These are phyloP conservation scores for Sinella curviseta DNA, from an alignment of 1,140 invertebrate species.

Conservation along the genomic window DNA sequence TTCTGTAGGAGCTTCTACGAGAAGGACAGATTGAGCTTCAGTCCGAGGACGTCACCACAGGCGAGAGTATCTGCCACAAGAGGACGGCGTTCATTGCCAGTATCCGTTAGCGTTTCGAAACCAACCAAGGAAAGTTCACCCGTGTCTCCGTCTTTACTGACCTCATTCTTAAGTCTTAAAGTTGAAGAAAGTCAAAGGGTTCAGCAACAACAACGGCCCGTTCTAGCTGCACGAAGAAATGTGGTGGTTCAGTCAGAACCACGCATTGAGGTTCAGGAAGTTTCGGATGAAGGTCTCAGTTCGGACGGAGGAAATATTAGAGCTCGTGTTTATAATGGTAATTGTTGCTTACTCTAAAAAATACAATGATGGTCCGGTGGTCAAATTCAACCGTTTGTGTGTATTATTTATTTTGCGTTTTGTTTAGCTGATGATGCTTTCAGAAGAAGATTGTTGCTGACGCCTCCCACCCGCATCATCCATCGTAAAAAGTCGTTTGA, in stretches of 20 bases:
- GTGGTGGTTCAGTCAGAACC: no score
- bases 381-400: no score
- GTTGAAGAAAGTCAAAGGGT: not conserved
- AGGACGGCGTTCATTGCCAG: not conserved
- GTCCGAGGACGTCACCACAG: not conserved
- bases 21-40: not conserved
- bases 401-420: no score
- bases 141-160: not conserved
- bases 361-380: no score
- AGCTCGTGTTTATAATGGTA: no score
- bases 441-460: not conserved
- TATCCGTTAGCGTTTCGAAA: not conserved
- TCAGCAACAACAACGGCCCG: not conserved
- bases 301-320: not conserved
- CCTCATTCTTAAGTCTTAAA: not conserved
- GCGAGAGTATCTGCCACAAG: not conserved
- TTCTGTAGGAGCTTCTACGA: not conserved
- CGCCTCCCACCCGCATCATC: not conserved
- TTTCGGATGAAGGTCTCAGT: not conserved
- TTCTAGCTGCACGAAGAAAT: no score
- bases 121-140: not conserved
- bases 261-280: not conserved
- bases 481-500: not conserved
- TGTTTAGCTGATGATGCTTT: not conserved
- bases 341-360: no score